phyloP scores from a whole-genome alignment of 2,113 vertebrate genomes.

The Menidia beryllina region DNA sequence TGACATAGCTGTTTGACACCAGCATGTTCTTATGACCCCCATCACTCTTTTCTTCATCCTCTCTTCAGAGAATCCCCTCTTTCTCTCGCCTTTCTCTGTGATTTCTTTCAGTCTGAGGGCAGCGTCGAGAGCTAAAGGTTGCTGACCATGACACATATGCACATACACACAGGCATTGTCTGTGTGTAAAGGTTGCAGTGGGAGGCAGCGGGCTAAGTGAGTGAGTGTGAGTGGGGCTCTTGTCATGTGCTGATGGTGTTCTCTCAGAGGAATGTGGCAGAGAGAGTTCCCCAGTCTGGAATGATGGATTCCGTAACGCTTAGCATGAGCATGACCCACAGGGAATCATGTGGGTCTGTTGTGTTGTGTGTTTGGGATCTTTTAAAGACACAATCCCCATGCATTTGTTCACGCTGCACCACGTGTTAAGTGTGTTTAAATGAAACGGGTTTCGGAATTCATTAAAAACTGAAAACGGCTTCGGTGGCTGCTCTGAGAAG shows the following conservation, averaged over 20 bases:
- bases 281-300: constrained; percentile 60
- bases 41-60: constrained; percentile 31
- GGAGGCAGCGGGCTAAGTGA: constrained; percentile 67
- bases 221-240: constrained; percentile 65
- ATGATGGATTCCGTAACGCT: constrained; percentile 48
- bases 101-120: constrained; percentile 42
- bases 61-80: constrained; percentile 21
- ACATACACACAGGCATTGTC: constrained; percentile 57
- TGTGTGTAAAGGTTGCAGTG: constrained; percentile 70
- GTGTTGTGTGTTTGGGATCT: not conserved
- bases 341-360: constrained; percentile 5
- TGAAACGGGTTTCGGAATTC: not conserved
- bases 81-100: constrained; percentile 20
- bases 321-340: constrained; percentile 19
- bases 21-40: constrained; percentile 49
- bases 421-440: not conserved
- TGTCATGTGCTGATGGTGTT: constrained; percentile 73
- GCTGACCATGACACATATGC: constrained; percentile 54
- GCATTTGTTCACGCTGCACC: not conserved
- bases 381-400: not conserved
- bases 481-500: not conserved
- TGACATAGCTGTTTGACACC: constrained; percentile 59
- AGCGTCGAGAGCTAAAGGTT: constrained; percentile 56
- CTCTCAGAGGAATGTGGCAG: constrained; percentile 67
- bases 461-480: not conserved